Evolutionary conservation across 2,113 vertebrate species (phyloP), one percentile per base, ranked within the genome.

Genomic region (Lethenteron camtschaticum): DNA sequence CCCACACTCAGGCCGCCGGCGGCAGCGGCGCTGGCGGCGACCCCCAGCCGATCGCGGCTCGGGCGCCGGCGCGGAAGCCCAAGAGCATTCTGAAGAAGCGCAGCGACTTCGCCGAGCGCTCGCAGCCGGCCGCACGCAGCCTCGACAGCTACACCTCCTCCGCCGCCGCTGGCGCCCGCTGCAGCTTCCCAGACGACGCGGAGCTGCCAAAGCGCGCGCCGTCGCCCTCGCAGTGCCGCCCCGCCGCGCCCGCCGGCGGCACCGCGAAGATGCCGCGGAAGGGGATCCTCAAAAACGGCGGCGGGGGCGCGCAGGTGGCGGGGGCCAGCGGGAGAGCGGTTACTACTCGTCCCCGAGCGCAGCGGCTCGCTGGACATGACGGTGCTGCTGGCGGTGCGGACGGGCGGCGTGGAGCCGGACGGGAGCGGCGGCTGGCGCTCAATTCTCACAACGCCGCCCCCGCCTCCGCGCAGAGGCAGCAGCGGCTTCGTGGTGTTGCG

Each of bases 221-320:
- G 41, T 41, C 41, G 41, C 41, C 41, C 5, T 41, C 41, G 41
- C 41, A 7, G 41, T 6, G 41, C 41, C 41, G 5, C 41, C 41
- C 41, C 41, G 41, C 41, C 41, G 41, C 41, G 41, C 6, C 41
- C 41, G 41, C 41, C 5, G 41, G 41, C 41, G 41, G 41, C 41
- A 41, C 41, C 41, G 41, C 41, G 41, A 66, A 66, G 5, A 81
- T 92, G 77, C 94, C 94, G 73, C 94, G 89, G 78, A 99, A 96
- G 78, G 90, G 94, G 79, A 99, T 99, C 76, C 77, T 99, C 73
- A 99, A 99, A 78, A 99, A 95, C 80, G 91, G 85, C 68, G 88
- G 86, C 76, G 41, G 41, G 41, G 41, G 41, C 41, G 41, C 6
- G 41, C 41, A 5, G 41, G 41, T 41, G 41, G 41, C 41, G 41